phyloP scores from a whole-genome alignment of 2,113 vertebrate genomes.

The Brachypodius melanocephalos region DNA sequence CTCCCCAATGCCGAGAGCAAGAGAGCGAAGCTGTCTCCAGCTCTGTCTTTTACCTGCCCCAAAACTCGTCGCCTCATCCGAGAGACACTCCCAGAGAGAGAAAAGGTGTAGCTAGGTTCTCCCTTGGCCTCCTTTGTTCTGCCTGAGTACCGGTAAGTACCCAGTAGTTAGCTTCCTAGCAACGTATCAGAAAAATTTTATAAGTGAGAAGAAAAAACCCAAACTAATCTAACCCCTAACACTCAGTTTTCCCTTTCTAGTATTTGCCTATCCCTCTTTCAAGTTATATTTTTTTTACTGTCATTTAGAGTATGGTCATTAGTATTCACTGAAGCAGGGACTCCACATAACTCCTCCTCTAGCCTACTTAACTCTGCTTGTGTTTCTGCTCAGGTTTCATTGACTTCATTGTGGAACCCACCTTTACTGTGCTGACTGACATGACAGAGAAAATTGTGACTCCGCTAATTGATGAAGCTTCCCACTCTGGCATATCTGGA shows the following conservation, averaged over 20 bases:
- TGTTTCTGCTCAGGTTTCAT: slow-evolving; percentile 86
- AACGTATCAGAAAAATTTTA: too few relatives aligned
- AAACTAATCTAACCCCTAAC: too few relatives aligned
- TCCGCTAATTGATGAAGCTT: slow-evolving; percentile 88
- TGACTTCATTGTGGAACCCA: slow-evolving; percentile 97
- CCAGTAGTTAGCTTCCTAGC: too few relatives aligned
- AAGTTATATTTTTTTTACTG: background rate
- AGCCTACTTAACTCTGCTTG: background rate
- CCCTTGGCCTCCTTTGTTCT: too few relatives aligned
- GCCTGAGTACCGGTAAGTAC: too few relatives aligned
- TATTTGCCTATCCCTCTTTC: background rate
- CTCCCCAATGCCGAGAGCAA: too few relatives aligned
- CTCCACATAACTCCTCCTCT: background rate
- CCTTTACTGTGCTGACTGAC: slow-evolving; percentile 94
- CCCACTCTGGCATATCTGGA: slow-evolving; percentile 78
- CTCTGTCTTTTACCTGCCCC: too few relatives aligned
- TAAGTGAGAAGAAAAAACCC: too few relatives aligned
- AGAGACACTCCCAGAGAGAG: too few relatives aligned
- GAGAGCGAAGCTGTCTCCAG: too few relatives aligned
- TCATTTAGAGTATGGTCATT: background rate
- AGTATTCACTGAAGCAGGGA: background rate
- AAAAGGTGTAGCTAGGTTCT: too few relatives aligned
- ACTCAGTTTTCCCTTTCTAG: background rate
- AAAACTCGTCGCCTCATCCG: too few relatives aligned
- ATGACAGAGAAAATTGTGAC: slow-evolving; percentile 96